A percentile compares a stretch with the other conserved stretches of the same genome.
phyloP scores from a whole-genome alignment of 53 echinoderm and acorn worm species.

The Antedon mediterranea region DNA sequence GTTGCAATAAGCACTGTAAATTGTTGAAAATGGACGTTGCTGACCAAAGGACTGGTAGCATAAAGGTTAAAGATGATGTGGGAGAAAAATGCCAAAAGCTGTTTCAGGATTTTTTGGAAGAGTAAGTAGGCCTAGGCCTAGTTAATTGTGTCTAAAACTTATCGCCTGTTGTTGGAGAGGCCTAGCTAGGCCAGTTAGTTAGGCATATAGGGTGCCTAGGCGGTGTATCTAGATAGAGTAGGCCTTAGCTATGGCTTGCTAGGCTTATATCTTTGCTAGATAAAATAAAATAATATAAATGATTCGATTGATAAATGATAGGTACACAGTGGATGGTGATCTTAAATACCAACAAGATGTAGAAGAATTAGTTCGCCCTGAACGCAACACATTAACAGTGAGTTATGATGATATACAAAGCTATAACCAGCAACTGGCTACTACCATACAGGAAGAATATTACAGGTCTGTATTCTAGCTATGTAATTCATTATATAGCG shows the following conservation, averaged over 20 bases:
- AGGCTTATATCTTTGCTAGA: no score
- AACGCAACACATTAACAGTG: constrained; percentile 83
- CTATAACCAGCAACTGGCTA: constrained; percentile 87
- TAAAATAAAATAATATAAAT: no score
- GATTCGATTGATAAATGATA: no score
- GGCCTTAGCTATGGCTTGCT: no score
- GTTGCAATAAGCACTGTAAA: no score
- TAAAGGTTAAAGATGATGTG: constrained; percentile 87
- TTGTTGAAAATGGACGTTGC: constrained; percentile 73
- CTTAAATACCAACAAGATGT: constrained; percentile 87
- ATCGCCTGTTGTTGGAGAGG: neutral
- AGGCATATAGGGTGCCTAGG: neutral
- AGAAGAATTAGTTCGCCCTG: constrained; percentile 81
- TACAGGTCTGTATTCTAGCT: no score
- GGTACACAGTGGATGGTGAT: constrained; percentile 88
- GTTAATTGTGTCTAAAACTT: neutral
- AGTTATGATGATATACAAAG: constrained; percentile 86
- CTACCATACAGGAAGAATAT: constrained; percentile 94
- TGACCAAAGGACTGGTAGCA: constrained; percentile 80
- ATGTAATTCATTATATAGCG: no score
- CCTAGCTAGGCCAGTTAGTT: neutral
- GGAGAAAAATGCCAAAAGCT: constrained; percentile 95
- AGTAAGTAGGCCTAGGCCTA: no score
- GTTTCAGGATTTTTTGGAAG: constrained; percentile 94
- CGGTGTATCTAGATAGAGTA: no score